Conservation (phyloP, 2,113 vertebrate species). For the Melanostigma gelatinosum region DNA sequence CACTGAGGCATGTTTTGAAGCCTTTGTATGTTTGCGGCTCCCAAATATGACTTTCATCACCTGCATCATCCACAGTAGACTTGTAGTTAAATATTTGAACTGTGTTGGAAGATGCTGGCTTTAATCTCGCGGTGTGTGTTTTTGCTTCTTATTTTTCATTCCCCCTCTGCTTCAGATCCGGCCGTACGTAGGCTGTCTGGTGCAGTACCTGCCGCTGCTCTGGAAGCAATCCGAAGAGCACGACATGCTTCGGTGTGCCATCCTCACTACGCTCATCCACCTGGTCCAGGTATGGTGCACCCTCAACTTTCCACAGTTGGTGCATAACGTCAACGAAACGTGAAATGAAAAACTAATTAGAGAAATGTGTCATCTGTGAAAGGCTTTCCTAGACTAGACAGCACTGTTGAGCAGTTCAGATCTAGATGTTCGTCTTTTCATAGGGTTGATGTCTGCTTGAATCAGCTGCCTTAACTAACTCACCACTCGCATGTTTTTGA, state of each 20-base stretch:
- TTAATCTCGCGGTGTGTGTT: not conserved
- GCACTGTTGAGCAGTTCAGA: not conserved
- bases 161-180: slow-evolving; percentile 84
- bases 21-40: not conserved
- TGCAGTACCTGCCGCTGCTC: slow-evolving; percentile 96
- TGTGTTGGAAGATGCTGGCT: not conserved
- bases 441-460: not conserved
- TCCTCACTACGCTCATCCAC: slow-evolving; percentile 94
- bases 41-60: not conserved
- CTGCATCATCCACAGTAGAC: not conserved
- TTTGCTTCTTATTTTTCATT: not conserved
- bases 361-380: not conserved
- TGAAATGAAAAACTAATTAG: not conserved
- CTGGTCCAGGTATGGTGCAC: slow-evolving; percentile 89
- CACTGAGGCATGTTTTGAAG: slow-evolving; percentile 5
- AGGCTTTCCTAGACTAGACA: not conserved
- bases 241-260: slow-evolving; percentile 98
- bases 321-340: not conserved
- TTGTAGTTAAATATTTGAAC: not conserved
- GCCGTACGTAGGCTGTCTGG: slow-evolving; percentile 92
- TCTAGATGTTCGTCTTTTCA: not conserved
- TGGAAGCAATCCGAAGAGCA: slow-evolving; percentile 99
- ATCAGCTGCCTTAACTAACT: not conserved
- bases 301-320: not conserved
- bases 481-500: not conserved